phyloP scores from a whole-genome alignment of 2,888 invertebrate species.

The Eremobia ochroleuca region DNA sequence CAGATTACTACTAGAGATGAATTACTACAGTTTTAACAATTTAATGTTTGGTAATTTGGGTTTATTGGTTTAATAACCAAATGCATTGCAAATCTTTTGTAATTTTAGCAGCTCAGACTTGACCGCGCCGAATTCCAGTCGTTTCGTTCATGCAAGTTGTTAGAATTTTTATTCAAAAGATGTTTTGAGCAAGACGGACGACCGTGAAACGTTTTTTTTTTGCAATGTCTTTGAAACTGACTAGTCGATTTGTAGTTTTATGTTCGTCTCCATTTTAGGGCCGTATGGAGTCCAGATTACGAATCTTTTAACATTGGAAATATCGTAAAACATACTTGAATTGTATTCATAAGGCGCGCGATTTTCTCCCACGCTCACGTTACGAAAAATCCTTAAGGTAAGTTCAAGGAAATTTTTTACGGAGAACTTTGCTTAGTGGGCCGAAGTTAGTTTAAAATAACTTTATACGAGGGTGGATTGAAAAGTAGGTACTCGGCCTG shows the following conservation, averaged over 20 bases:
- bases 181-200: slow-evolving; percentile 32
- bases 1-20: neutral
- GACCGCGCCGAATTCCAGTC: neutral
- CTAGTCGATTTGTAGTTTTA: slow-evolving; percentile 22
- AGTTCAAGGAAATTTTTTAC: slow-evolving; percentile 16
- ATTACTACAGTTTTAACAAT: neutral
- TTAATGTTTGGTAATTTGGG: slow-evolving; percentile 1
- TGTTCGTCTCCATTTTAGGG: slow-evolving; percentile 10
- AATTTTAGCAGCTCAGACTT: slow-evolving; percentile 3
- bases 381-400: slow-evolving; percentile 8
- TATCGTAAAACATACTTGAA: slow-evolving; percentile 9
- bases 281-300: neutral
- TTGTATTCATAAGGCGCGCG: neutral
- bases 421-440: neutral
- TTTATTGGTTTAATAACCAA: slow-evolving; percentile 20
- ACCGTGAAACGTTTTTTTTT: slow-evolving; percentile 44
- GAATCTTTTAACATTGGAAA: neutral
- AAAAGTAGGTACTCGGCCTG: no score
- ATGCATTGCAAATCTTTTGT: slow-evolving; percentile 22
- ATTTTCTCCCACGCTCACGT: slow-evolving; percentile 26
- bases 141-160: slow-evolving; percentile 3
- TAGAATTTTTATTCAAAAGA: slow-evolving; percentile 34
- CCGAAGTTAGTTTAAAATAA: neutral
- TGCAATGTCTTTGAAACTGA: slow-evolving; percentile 27
- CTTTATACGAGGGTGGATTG: no score